phyloP scores from a whole-genome alignment of 2,797 vertebrate species.

The Phataginus tricuspis region DNA sequence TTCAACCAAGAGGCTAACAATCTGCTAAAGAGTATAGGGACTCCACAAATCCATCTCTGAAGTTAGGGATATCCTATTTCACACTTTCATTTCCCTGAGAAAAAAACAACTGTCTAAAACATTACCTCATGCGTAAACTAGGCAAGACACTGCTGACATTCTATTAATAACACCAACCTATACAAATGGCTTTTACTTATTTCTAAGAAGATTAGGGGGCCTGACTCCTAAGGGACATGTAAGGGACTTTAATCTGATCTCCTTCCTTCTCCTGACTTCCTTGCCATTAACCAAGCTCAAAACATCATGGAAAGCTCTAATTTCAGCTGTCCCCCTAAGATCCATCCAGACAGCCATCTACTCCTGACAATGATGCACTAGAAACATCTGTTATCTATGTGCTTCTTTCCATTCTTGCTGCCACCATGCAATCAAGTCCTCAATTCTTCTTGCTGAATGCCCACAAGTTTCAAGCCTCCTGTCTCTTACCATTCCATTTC shows the following conservation, averaged over 20 bases:
- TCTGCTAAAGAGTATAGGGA: neutral
- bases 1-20: neutral
- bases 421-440: neutral
- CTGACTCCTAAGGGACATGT: neutral
- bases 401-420: neutral
- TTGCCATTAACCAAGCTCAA: neutral
- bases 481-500: neutral
- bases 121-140: neutral
- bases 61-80: neutral
- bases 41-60: neutral
- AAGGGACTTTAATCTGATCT: constrained; percentile 29
- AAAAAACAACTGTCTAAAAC: neutral
- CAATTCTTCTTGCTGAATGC: neutral
- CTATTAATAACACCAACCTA: constrained; percentile 3
- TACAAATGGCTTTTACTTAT: constrained; percentile 26
- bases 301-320: neutral
- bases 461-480: neutral
- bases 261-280: neutral
- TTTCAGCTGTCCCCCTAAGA: neutral
- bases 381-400: neutral
- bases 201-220: constrained; percentile 1
- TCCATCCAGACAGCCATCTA: neutral
- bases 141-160: neutral
- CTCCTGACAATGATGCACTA: neutral
- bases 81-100: neutral